Conservation (phyloP, 2,797 vertebrate species). For the Neomorphus geoffroyi region DNA sequence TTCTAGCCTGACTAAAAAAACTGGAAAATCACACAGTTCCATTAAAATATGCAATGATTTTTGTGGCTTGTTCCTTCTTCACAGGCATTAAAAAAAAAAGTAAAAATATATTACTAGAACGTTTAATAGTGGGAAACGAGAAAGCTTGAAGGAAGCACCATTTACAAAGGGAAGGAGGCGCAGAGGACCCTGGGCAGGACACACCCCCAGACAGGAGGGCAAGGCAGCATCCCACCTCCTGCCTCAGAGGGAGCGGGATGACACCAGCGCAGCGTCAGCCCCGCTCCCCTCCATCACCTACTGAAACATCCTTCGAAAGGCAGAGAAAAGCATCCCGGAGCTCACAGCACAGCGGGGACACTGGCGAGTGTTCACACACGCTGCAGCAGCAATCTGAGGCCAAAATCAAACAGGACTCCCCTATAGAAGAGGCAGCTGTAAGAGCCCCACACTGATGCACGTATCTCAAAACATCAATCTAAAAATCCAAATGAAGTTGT, state of each 20-base stretch:
- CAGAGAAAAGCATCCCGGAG: background rate
- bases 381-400: background rate
- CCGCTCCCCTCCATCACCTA: background rate
- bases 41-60: conserved; percentile 27
- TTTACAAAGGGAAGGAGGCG: background rate
- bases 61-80: background rate
- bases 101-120: background rate
- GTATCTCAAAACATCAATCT: background rate
- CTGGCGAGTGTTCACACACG: fast-evolving
- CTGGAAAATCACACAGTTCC: conserved; percentile 6
- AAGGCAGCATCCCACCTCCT: background rate
- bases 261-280: background rate
- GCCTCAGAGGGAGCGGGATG: background rate
- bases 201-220: background rate
- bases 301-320: background rate
- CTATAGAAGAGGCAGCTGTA: background rate
- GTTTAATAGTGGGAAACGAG: background rate
- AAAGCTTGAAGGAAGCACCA: background rate
- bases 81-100: background rate
- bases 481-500: background rate
- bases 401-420: fast-evolving
- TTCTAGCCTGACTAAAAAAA: background rate
- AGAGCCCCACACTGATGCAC: fast-evolving
- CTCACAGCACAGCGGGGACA: fast-evolving
- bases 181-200: background rate